phyloP scores from a whole-genome alignment of 1,140 invertebrate species.

The Aethina tumida region DNA sequence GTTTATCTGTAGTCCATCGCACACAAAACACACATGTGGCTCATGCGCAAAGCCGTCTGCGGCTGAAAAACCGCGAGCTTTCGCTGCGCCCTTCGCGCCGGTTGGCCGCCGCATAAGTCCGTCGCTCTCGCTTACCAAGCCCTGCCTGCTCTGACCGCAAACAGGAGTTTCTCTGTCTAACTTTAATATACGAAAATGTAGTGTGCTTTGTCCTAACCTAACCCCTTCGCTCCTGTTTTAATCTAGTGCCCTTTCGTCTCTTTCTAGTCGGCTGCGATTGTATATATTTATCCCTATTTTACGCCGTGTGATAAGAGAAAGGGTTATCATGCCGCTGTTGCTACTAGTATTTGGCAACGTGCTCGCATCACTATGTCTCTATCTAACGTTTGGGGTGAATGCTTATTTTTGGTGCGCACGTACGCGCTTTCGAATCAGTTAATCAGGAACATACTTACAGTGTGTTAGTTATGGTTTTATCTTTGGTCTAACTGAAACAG shows the following conservation, averaged over 20 bases:
- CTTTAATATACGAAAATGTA: constrained; percentile 13
- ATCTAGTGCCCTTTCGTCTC: constrained; percentile 28
- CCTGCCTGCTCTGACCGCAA: constrained; percentile 35
- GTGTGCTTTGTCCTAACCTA: constrained; percentile 26
- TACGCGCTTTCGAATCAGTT: too few species aligned
- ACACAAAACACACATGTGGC: constrained; percentile 34
- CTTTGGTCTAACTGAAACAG: too few species aligned
- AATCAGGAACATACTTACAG: too few species aligned
- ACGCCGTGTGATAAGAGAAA: background rate
- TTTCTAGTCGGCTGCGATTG: constrained; percentile 12
- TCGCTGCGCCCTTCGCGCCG: constrained; percentile 21
- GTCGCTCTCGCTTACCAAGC: constrained; percentile 32
- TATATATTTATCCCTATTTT: background rate
- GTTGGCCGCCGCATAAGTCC: constrained; percentile 28
- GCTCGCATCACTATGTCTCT: too few species aligned
- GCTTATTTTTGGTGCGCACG: too few species aligned
- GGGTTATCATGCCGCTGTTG: too few species aligned
- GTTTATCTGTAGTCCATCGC: constrained; percentile 24
- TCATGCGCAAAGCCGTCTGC: constrained; percentile 29
- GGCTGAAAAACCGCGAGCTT: constrained; percentile 29
- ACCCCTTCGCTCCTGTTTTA: constrained; percentile 37
- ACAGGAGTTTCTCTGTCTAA: constrained; percentile 26
- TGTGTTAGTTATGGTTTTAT: too few species aligned
- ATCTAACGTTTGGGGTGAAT: too few species aligned
- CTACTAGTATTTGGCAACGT: too few species aligned